These are phyloP conservation scores for Heliconius eleuchia DNA, from an alignment of 1,140 invertebrate species.

Conservation along the genomic window DNA sequence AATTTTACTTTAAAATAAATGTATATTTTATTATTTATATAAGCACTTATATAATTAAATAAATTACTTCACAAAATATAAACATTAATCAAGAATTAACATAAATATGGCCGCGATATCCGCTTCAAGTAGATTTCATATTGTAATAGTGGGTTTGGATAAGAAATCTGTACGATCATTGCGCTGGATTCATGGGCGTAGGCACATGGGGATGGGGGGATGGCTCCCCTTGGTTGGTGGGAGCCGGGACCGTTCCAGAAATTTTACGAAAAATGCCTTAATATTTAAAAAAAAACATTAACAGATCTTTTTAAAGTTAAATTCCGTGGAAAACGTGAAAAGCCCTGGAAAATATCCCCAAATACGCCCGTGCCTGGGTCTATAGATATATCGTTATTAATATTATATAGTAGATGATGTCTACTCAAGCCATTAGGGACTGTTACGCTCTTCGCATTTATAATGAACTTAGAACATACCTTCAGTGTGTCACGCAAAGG, in stretches of 20 bases:
- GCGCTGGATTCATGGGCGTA: neutral
- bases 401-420: constrained; percentile 12
- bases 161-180: neutral
- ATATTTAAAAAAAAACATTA: too few relatives aligned
- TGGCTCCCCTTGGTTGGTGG: too few relatives aligned
- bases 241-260: too few relatives aligned
- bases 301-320: too few relatives aligned
- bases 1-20: too few relatives aligned
- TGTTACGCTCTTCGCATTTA: constrained; percentile 18
- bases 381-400: neutral
- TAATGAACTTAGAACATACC: constrained; percentile 15
- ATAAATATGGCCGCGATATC: constrained; percentile 8
- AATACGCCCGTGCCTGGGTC: neutral
- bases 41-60: too few relatives aligned
- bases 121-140: neutral
- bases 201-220: too few relatives aligned
- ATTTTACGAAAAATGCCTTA: too few relatives aligned
- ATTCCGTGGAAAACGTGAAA: too few relatives aligned
- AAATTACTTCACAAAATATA: too few relatives aligned
- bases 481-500: constrained; percentile 20
- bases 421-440: constrained; percentile 18
- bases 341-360: too few relatives aligned
- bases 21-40: too few relatives aligned
- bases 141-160: neutral
- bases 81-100: neutral